Conservation (phyloP, 1,140 invertebrate genomes). For the Battus philenor region DNA sequence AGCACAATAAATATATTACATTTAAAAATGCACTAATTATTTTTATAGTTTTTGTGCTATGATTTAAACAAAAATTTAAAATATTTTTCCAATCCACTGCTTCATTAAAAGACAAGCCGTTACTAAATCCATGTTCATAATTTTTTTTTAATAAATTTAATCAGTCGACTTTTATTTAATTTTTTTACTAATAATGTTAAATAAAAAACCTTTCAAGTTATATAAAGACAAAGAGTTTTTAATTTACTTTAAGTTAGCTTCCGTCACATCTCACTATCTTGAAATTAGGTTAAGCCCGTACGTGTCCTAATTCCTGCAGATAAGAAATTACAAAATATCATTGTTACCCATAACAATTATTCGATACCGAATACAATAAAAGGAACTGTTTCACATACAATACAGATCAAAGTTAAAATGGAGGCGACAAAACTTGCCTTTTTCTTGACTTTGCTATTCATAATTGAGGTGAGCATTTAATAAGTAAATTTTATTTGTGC, state of each 20-base stretch:
- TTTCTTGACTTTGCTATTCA: conserved; percentile 28
- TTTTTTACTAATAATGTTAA: too few relatives aligned
- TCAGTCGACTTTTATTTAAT: too few relatives aligned
- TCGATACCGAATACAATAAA: conserved; percentile 23
- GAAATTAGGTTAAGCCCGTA: conserved; percentile 5
- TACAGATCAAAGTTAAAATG: conserved; percentile 30
- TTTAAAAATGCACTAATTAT: too few relatives aligned
- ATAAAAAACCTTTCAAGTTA: too few relatives aligned
- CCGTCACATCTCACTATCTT: too few relatives aligned
- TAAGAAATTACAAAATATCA: conserved; percentile 32
- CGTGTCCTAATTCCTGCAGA: conserved; percentile 39
- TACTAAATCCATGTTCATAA: too few relatives aligned
- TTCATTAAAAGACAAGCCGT: too few relatives aligned
- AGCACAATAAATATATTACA: not conserved
- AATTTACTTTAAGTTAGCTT: too few relatives aligned
- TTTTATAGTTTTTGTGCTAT: not conserved
- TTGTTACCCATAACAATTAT: conserved; percentile 4
- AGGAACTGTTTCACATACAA: conserved; percentile 10
- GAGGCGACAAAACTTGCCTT: conserved; percentile 33
- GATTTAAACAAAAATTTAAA: not conserved
- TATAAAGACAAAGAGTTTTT: too few relatives aligned
- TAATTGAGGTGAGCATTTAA: conserved; percentile 45
- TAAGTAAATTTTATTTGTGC: too few relatives aligned
- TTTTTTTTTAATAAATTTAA: too few relatives aligned
- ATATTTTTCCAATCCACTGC: not conserved